phyloP scores from a whole-genome alignment of 1,140 invertebrate genomes.

The Sycophaga agraensis region DNA sequence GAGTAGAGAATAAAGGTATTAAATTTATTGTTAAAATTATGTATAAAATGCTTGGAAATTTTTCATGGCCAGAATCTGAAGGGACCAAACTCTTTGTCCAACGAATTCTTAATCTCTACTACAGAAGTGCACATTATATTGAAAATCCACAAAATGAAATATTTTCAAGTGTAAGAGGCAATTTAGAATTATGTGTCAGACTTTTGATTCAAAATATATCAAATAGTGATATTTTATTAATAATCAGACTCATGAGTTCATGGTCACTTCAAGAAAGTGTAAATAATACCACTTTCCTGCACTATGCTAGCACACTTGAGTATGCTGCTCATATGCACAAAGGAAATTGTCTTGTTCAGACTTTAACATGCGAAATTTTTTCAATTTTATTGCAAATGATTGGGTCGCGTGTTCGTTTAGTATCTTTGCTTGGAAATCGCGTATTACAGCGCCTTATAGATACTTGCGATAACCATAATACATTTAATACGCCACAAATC shows the following conservation, averaged over 20 bases:
- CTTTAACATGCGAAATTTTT: conserved; percentile 53
- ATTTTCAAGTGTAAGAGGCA: conserved; percentile 35
- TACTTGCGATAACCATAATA: conserved; percentile 52
- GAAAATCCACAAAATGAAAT: background rate
- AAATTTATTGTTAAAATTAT: conserved; percentile 49
- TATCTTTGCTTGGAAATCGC: conserved; percentile 59
- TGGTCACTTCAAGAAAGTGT: conserved; percentile 44
- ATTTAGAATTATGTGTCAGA: conserved; percentile 53
- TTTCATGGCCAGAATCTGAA: conserved; percentile 55
- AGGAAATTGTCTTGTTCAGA: conserved; percentile 46
- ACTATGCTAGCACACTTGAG: conserved; percentile 57
- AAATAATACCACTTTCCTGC: conserved; percentile 41
- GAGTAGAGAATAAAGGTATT: conserved; percentile 23
- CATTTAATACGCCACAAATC: conserved; percentile 58
- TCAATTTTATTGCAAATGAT: conserved; percentile 56
- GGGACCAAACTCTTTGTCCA: conserved; percentile 47
- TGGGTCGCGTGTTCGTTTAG: conserved; percentile 48
- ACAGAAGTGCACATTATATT: conserved; percentile 44
- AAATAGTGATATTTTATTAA: conserved; percentile 48
- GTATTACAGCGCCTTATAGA: conserved; percentile 61
- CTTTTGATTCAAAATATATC: conserved; percentile 49
- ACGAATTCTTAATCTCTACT: conserved; percentile 55
- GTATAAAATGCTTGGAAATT: conserved; percentile 53
- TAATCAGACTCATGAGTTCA: conserved; percentile 48
- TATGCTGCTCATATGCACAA: conserved; percentile 56